Evolutionary conservation across 2,797 vertebrate species (phyloP), one percentile per base, ranked within the genome.

Genomic region (Hydrolagus colliei): DNA sequence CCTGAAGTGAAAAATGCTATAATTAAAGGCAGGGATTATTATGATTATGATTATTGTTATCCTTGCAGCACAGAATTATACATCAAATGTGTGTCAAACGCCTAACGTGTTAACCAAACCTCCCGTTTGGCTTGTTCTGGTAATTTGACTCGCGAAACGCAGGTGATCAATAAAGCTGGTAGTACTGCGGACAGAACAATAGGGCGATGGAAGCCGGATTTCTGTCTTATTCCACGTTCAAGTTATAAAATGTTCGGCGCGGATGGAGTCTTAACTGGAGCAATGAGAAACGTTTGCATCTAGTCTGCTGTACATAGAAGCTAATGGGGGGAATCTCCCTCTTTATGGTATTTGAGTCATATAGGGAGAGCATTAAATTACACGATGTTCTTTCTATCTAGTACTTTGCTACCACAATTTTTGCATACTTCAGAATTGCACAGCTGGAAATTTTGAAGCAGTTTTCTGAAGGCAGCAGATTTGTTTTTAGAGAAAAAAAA

Each of bases 391-490:
- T 67, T 84, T 67, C 79, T 67, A 84, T 20, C 27, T 71, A 52
- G 79, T 52, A 68, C 79, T 84, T 71, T 16, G 95, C 94, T 95
- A 94, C 94, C 93, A 95, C 94, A 95, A 95, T 94, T 95, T 95
- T 94, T 94, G 93, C 94, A 93, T 91, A 92, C 94, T 93, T 94
- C 93, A 94, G 94, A 95, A 95, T 94, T 94, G 94, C 94, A 92
- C 93, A 95, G 94, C 93, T 95, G 94, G 93, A 95, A 94, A 93
- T 95, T 95, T 95, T 95, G 94, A 95, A 93, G 93, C 94, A 93
- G 79, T 71, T 84, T 84, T n/a, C 65, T 68, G 32, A 84, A 71
- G 79, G 32, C 78, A 80, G 78, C 78, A 80, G 61, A 71, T 68
- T 84, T 94, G 93, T 94, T 93, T 79, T 79, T 52, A 4, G 75